Base-by-base conservation (phyloP, 2,113 vertebrate species). In the Tyto alba region DNA sequence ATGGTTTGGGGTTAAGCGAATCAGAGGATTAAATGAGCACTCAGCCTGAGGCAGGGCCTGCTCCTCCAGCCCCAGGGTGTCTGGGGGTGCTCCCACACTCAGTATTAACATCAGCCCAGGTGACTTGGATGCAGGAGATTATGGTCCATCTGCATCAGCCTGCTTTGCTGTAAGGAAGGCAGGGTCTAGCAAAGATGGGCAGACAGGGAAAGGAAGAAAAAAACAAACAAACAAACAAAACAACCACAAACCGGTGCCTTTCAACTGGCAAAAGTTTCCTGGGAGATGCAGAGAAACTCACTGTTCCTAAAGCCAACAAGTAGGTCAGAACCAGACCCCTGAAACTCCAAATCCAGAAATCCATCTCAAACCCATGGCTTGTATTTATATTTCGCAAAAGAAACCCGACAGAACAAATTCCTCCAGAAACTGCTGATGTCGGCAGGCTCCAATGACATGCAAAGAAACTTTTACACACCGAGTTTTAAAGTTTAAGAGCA, bases 341-440 rank as follows among this genome's bases (percentile, higher is more conserved):
- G 0, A 62, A 52, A 66, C n/a, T 43, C 23, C 56, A 71, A 84
- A 77, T n/a, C 30, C 93, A 96, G 72, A 88, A 83, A 80, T 52
- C 59, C 50, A 29, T 10, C 75, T 77, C 66, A 56, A 25, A 27
- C 8, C 41, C 2, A 1, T 17, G 21, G 38, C 36, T 72, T 20
- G 9, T 34, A 10, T 85, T 74, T 48, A 45, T 40, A 16, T 50
- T 72, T 38, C 25, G 27, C 27, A 47, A 43, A 85, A 79, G 57
- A 64, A 81, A 62, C n/a, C 25, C 11, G 2, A 34, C 76, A 60
- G 64, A 84, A 63, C 20, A 66, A 90, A 95, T 62, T 75, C 90
- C 76, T 64, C 48, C 94, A 92, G 69, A 76, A 96, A 82, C 59
- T 52, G 88, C 95, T 77, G 82, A 83, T 91, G 85, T 67, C 76